These are phyloP conservation scores for Digitonthophagus gazella DNA, from an alignment of 2,888 invertebrate genomes.

Conservation along the genomic window DNA sequence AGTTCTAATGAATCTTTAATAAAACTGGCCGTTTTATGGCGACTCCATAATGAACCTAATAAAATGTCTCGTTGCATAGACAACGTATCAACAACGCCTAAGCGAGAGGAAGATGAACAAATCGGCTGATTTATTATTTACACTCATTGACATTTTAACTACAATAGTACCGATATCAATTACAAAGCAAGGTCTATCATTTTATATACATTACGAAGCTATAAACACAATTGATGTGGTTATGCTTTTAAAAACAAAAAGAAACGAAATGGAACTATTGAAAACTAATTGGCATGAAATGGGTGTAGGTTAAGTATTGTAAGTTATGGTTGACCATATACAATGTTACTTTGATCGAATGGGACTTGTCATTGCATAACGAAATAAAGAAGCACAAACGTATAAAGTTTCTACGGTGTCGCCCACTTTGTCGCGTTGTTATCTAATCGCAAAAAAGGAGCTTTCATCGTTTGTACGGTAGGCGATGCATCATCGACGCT, in stretches of 20 bases:
- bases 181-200: conserved; percentile 14
- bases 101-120: neutral
- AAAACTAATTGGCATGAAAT: neutral
- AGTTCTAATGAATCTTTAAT: neutral
- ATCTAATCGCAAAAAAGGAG: neutral
- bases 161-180: conserved; percentile 11
- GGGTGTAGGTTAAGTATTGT: neutral
- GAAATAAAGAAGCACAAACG: neutral
- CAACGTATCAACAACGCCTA: neutral
- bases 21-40: neutral
- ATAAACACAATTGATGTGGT: conserved; percentile 11
- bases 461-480: neutral
- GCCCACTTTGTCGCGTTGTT: neutral
- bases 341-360: neutral
- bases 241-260: neutral
- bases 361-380: neutral
- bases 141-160: conserved; percentile 17
- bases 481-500: conserved; percentile 14
- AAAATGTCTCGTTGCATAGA: neutral
- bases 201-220: conserved; percentile 5
- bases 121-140: conserved; percentile 7
- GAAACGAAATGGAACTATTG: neutral
- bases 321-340: neutral
- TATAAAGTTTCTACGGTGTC: neutral
- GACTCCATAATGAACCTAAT: neutral